Conservation (phyloP, 2,797 vertebrate species). For the Cryptoblepharus egeriae region DNA sequence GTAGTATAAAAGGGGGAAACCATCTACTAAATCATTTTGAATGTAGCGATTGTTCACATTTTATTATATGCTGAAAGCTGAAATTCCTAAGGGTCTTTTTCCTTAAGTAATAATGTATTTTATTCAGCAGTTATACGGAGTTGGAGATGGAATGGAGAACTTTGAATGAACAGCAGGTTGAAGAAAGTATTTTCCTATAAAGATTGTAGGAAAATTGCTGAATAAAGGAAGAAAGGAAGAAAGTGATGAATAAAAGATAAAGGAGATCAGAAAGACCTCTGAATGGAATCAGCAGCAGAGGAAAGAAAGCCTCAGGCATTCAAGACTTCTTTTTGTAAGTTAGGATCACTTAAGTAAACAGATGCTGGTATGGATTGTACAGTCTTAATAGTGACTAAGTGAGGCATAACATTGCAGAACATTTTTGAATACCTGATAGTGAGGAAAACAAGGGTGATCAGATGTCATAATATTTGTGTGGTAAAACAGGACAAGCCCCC, state of each 20-base stretch:
- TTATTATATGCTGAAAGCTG: background rate
- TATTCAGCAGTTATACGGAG: conserved; percentile 15
- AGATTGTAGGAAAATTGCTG: conserved; percentile 43
- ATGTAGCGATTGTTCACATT: conserved; percentile 20
- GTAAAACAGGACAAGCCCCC: too few species aligned
- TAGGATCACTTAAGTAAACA: background rate
- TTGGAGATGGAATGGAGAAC: conserved; percentile 43
- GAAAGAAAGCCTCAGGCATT: background rate
- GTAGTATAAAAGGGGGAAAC: background rate
- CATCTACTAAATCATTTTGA: background rate
- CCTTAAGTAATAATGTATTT: conserved; percentile 45
- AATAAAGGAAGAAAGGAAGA: conserved; percentile 43
- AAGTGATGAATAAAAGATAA: conserved; percentile 27
- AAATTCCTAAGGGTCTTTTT: conserved; percentile 18
- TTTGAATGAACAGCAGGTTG: conserved; percentile 23
- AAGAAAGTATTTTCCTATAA: conserved; percentile 34
- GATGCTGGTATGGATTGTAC: background rate
- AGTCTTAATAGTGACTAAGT: background rate
- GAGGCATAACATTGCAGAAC: background rate
- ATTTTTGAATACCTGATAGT: background rate
- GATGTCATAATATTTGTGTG: too few species aligned
- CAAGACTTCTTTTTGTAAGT: background rate
- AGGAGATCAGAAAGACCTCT: background rate
- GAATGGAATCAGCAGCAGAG: conserved; percentile 9
- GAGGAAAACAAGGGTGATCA: too few species aligned